Conservation (phyloP, 2,113 vertebrate genomes). For the Orycteropus afer region DNA sequence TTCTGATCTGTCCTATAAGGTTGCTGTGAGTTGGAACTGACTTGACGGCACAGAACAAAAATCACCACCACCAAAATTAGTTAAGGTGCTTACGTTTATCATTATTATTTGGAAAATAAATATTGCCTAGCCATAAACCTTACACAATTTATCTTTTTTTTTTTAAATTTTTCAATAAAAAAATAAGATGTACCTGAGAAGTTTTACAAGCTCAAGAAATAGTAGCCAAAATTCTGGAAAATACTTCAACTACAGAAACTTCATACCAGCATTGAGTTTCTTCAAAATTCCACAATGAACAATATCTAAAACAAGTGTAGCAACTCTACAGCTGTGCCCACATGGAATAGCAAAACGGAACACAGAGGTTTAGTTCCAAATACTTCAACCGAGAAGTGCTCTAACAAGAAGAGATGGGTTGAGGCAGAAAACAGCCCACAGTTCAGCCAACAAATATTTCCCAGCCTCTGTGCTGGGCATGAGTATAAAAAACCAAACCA, state of each 20-base stretch:
- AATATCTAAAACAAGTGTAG: neutral
- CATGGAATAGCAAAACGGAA: neutral
- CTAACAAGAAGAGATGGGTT: neutral
- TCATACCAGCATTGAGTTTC: neutral
- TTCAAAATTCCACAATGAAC: slow-evolving; percentile 31
- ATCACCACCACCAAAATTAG: neutral
- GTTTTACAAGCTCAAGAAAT: slow-evolving; percentile 30
- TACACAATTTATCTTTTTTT: neutral
- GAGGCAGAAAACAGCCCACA: neutral
- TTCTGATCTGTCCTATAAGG: neutral
- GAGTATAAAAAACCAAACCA: neutral
- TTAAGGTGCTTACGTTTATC: neutral
- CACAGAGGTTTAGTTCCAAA: neutral
- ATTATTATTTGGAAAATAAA: neutral
- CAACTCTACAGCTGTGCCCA: neutral
- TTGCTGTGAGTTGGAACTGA: neutral
- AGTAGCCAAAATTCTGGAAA: slow-evolving; percentile 21
- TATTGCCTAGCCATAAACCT: neutral
- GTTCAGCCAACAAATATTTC: neutral
- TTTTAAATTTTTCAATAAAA: neutral
- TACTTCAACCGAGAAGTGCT: neutral
- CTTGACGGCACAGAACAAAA: neutral
- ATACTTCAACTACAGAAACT: slow-evolving; percentile 18
- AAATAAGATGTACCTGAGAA: neutral
- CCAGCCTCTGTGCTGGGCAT: neutral